Evolutionary conservation across 2,888 invertebrate genomes (phyloP), one percentile per base, ranked within the genome.

Genomic region (Cerastoderma edule): DNA sequence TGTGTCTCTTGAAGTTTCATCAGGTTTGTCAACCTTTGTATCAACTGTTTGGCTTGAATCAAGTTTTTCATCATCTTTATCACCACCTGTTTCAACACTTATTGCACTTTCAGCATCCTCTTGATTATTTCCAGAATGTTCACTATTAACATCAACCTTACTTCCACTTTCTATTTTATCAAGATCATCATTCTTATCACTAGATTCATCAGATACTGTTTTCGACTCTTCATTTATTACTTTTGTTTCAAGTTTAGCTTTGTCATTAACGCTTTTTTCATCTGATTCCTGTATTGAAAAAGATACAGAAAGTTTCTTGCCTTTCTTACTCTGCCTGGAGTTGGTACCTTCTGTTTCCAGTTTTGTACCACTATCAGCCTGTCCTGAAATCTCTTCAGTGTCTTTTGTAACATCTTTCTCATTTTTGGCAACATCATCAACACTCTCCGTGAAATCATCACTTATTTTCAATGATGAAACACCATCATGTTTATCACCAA

Each of bases 281-380:
- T 75, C 75, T 27, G 72, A 33, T 30, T 80, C 77, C 8, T 72
- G 72, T 8, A 77, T 19, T n/a, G 78, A 75, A 56, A 78, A 78
- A 8, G 78, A 78, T 30, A 78, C 78, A 24, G 74, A 65, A n/a
- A 78, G 50, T 30, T 66, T 71, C 50, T 78, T 78, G 30, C 54
- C 63, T 32, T 54, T 32, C 50, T 60, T 72, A 63, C 63, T 56
- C 27, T 64, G 22, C 65, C 39, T 68, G 33, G 60, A 67, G 57
- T 65, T 70, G 57, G 66, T 8, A 48, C 69, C 39, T 16, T 35
- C 48, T 53, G 56, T 33, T 50, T 50, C 39, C 22, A 27, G 24
- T 22, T 22, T 54, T 8, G 53, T 16, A 1, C 3, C 56, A 35
- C 50, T 24, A 5, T 64, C 70, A 32, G 50, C 16, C 0, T 46